A percentile compares a stretch with the other conserved stretches of the same genome.
Evolutionary conservation across 2,888 invertebrate species (phyloP).

Genomic region (Neoaliturus tenellus): DNA sequence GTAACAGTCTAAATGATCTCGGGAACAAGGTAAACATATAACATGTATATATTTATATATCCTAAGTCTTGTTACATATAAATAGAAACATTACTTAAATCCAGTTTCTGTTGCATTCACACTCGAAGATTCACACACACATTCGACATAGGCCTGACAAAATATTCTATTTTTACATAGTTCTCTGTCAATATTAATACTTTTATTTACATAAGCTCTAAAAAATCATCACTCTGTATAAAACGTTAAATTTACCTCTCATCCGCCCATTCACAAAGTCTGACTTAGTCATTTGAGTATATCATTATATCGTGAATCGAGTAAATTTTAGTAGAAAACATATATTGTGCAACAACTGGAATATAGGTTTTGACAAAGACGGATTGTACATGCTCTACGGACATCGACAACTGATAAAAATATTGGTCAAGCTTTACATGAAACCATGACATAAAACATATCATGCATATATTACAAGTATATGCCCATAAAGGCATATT

Average conservation of each 20-base stretch:
- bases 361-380: constrained; percentile 10
- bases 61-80: constrained; percentile 54
- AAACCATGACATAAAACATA: constrained; percentile 16
- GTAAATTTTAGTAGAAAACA: constrained; percentile 49
- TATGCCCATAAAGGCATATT: background rate
- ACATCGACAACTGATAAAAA: constrained; percentile 47
- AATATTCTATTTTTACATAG: constrained; percentile 57
- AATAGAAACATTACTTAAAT: constrained; percentile 55
- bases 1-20: constrained; percentile 4
- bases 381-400: constrained; percentile 46
- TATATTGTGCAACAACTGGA: constrained; percentile 48
- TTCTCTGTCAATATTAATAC: constrained; percentile 64
- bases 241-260: constrained; percentile 62
- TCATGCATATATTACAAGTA: constrained; percentile 31
- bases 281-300: constrained; percentile 57
- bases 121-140: constrained; percentile 31
- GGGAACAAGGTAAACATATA: constrained; percentile 50
- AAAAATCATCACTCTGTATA: constrained; percentile 66
- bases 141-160: constrained; percentile 58
- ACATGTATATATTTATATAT: constrained; percentile 55
- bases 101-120: constrained; percentile 24
- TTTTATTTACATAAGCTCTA: constrained; percentile 67
- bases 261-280: constrained; percentile 58
- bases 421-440: constrained; percentile 36
- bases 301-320: constrained; percentile 41